Conservation (phyloP, 2,797 vertebrate species). For the Yasuhikotakia modesta region DNA sequence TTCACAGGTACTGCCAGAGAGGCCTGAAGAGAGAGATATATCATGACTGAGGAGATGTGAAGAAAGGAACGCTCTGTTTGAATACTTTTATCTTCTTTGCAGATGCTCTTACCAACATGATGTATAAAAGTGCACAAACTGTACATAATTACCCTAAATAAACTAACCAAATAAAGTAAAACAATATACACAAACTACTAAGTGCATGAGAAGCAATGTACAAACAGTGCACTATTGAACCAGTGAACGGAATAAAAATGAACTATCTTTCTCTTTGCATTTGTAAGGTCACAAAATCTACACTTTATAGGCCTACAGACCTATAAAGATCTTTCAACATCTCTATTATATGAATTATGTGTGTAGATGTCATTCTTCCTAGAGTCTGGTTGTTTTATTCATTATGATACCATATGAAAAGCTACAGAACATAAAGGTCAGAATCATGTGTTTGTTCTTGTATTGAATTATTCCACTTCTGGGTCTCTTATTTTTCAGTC, state of each 20-base stretch:
- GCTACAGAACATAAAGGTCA: background rate
- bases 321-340: background rate
- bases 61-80: background rate
- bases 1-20: background rate
- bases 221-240: too few species aligned
- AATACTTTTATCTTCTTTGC: background rate
- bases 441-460: background rate
- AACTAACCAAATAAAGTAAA: too few species aligned
- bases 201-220: too few species aligned
- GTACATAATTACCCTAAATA: background rate
- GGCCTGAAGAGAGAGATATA: constrained; percentile 11
- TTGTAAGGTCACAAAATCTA: background rate
- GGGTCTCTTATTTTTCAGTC: background rate
- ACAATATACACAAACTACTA: too few species aligned
- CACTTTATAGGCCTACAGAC: background rate
- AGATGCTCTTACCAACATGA: background rate
- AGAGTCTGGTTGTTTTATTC: background rate
- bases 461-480: background rate
- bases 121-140: background rate
- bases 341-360: background rate
- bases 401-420: background rate
- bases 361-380: background rate
- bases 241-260: too few species aligned
- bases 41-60: background rate
- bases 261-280: background rate